These are phyloP conservation scores for Penaeus monodon DNA, from an alignment of 2,888 invertebrate genomes.

Conservation along the genomic window DNA sequence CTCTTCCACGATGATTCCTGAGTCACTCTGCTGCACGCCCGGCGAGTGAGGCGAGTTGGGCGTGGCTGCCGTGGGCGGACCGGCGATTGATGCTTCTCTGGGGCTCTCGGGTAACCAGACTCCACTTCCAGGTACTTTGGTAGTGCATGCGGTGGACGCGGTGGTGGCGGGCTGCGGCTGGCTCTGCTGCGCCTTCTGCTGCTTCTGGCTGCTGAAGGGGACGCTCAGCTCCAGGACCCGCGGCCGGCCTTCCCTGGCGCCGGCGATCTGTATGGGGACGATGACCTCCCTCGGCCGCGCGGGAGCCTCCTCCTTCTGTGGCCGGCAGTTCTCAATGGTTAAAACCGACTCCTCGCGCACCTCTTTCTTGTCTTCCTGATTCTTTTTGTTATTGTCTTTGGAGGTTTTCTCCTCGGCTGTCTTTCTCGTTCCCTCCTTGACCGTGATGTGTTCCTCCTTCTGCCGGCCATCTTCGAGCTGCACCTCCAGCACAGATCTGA, in stretches of 20 bases:
- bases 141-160: background rate
- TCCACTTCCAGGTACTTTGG: background rate
- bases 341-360: background rate
- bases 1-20: constrained; percentile 58
- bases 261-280: constrained; percentile 43
- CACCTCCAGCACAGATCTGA: constrained; percentile 39
- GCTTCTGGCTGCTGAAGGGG: background rate
- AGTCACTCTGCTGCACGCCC: constrained; percentile 62
- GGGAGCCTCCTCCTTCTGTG: background rate
- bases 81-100: constrained; percentile 41
- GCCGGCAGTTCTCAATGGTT: constrained; percentile 13
- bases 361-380: constrained; percentile 17
- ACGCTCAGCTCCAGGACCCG: constrained; percentile 43
- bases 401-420: constrained; percentile 1
- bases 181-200: constrained; percentile 12
- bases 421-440: constrained; percentile 22
- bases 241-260: constrained; percentile 32
- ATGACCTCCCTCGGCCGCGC: constrained; percentile 35
- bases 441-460: constrained; percentile 37
- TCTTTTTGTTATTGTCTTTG: constrained; percentile 15
- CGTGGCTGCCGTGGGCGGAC: constrained; percentile 47
- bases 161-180: constrained; percentile 10
- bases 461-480: constrained; percentile 40
- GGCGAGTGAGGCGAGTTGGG: constrained; percentile 43
- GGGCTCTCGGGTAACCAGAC: constrained; percentile 54